These are phyloP conservation scores for Hippocampus barbouri DNA, from an alignment of 2,113 vertebrate genomes.

Conservation along the genomic window DNA sequence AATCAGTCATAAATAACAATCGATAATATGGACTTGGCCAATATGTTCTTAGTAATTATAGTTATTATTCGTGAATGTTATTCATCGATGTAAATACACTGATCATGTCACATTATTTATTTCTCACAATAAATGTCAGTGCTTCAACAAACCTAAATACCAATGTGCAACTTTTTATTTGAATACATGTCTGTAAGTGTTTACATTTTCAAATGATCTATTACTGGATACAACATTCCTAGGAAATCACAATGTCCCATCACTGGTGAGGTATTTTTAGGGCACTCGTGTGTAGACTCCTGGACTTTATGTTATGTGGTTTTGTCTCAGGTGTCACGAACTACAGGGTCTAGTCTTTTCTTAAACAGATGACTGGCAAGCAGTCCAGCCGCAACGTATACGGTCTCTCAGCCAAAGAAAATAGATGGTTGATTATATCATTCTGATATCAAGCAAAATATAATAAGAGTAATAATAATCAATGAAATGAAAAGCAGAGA, in stretches of 20 bases:
- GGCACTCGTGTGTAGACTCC: neutral
- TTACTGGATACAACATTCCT: no score
- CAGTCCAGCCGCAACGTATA: neutral
- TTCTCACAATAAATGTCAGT: no score
- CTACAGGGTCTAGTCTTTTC: neutral
- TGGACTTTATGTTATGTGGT: neutral
- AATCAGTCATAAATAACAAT: neutral
- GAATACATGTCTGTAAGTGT: no score
- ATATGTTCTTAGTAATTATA: no score
- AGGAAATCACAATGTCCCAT: no score
- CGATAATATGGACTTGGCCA: neutral
- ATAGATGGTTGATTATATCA: neutral
- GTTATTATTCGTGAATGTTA: no score
- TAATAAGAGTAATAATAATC: slow-evolving; percentile 4
- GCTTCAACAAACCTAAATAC: no score
- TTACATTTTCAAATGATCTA: no score
- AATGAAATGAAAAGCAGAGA: slow-evolving; percentile 13
- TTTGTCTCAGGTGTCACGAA: neutral
- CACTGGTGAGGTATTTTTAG: no score
- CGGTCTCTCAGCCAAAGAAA: neutral
- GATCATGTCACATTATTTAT: no score
- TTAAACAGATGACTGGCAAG: neutral
- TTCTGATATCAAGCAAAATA: neutral
- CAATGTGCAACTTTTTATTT: no score
- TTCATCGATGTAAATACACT: no score